Base-by-base conservation (phyloP, 2,797 vertebrate genomes). In the Acanthopagrus latus region DNA sequence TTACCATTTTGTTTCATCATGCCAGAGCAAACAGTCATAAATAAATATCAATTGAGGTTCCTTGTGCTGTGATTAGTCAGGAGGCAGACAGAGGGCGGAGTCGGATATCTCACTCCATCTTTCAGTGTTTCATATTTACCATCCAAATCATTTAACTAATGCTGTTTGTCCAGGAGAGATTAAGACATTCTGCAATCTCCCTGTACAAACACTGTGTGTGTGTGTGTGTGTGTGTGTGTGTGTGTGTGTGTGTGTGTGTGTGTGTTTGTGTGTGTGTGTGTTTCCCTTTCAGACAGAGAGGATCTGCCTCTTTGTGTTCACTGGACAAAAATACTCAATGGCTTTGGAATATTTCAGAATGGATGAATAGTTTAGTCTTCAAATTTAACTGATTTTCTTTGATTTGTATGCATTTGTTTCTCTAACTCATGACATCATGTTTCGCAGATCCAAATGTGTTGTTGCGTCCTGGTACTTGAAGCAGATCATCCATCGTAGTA, bases 81-180 rank as follows among this genome's bases (percentile, higher is more conserved):
- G 23, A 44, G 48, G 25, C 21, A 20, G 59, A n/a, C 6, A 41
- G 20, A 7, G 29, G 81, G 71, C 2, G 63, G 80, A 58, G 66
- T 11, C 54, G 68, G 18, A 46, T 1, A 8, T 52, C 9, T 66
- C 64, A 60, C 77, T 80, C 62, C 8, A 50, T 63, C 27, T 27
- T 17, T 70, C 29, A 2, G 17, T 48, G 56, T 23, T 43, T 58
- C 52, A 62, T 73, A 47, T 83, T 82, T 80, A 72, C 73, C 7
- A 47, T 68, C 58, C 48, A 56, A 64, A 82, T 82, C 33, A 73
- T 70, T 75, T 33, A 75, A 64, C 74, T 82, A 75, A 87, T 63
- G 18, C 67, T 87, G 82, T 85, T 84, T 78, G 50, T 74, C 48
- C 70, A 68, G 71, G 48, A 56, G 64, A 75, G 74, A 74, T 58